These are phyloP conservation scores for Symphodus melops DNA, from an alignment of 2,113 vertebrate genomes.

Conservation along the genomic window DNA sequence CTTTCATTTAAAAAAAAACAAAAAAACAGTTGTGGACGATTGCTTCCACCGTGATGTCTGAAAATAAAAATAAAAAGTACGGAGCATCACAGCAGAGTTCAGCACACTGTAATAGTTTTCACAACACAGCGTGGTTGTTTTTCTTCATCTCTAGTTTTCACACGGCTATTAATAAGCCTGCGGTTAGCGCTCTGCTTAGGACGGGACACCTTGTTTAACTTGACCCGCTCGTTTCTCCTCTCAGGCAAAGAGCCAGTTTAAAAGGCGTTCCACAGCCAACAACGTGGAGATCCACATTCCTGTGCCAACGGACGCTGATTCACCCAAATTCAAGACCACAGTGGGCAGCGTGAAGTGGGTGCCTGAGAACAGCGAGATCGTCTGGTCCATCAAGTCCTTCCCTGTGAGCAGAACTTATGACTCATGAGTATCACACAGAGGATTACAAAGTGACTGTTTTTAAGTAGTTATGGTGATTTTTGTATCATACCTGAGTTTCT, in stretches of 20 bases:
- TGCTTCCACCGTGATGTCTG: neutral
- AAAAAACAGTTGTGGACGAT: neutral
- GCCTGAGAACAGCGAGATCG: constrained; percentile 97
- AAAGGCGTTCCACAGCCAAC: constrained; percentile 96
- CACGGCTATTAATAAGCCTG: neutral
- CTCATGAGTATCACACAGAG: constrained; percentile 28
- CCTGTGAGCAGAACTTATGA: constrained; percentile 84
- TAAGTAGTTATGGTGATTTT: neutral
- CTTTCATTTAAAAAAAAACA: too few species aligned
- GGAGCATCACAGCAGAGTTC: neutral
- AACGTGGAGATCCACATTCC: constrained; percentile 99
- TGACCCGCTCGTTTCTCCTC: constrained; percentile 51
- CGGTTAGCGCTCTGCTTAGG: neutral
- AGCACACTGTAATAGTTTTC: neutral
- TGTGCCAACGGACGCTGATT: constrained; percentile 96
- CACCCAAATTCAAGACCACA: constrained; percentile 98
- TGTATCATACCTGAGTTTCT: neutral
- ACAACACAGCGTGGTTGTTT: neutral
- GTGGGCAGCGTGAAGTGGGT: constrained; percentile 99
- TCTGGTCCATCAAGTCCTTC: constrained; percentile 99
- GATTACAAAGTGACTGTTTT: constrained; percentile 1
- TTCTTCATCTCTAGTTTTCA: constrained; percentile 7
- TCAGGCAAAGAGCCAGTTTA: constrained; percentile 98
- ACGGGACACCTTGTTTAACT: constrained; percentile 18
- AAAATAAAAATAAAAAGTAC: neutral